Base-by-base conservation (phyloP, 2,113 vertebrate species). In the Alectura lathami region DNA sequence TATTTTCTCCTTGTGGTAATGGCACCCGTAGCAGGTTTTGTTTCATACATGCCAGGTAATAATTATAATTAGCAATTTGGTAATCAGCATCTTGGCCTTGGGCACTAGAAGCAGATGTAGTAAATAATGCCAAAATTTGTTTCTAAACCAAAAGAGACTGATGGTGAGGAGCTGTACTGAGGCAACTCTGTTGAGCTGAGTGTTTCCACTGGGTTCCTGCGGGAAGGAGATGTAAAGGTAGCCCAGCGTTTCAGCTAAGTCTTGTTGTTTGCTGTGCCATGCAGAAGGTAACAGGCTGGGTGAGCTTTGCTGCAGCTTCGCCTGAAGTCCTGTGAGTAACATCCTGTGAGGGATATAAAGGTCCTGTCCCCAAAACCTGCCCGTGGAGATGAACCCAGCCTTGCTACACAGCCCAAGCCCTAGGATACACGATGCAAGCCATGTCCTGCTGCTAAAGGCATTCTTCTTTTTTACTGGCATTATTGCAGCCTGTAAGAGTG, bases 51-150 rank as follows among this genome's bases (percentile, higher is more conserved):
- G 85, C 54, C 64, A 91, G 83, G 83, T 83, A 91, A 47, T 85
- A 93, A 93, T 96, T 96, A 86, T 88, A 93, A 86, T 87, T 86
- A 93, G 68, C 85, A 89, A 63, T 84, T 66, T 68, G 29, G 42
- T 93, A 82, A 90, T 88, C 80, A 67, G 66, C 48, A 20, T 90
- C 60, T 92, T 90, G 62, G 81, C 92, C 89, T 88, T 63, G 36
- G 67, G 89, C 27, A 13, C 48, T 80, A 69, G 56, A 91, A 93
- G 54, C 51, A 75, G 78, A 81, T 81, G 64, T 69, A 79, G 34
- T 75, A 72, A 93, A 75, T 74, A 90, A 50, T 77, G 74, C 45
- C 78, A 88, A 43, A 83, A 88, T 51, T 70, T 59, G 48, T 93
- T 94, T 91, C 40, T 63, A 60, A 93, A 88, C 24, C 42, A 59